Evolutionary conservation across 2,797 vertebrate species (phyloP).

Genomic region (Meriones psammophilus): DNA sequence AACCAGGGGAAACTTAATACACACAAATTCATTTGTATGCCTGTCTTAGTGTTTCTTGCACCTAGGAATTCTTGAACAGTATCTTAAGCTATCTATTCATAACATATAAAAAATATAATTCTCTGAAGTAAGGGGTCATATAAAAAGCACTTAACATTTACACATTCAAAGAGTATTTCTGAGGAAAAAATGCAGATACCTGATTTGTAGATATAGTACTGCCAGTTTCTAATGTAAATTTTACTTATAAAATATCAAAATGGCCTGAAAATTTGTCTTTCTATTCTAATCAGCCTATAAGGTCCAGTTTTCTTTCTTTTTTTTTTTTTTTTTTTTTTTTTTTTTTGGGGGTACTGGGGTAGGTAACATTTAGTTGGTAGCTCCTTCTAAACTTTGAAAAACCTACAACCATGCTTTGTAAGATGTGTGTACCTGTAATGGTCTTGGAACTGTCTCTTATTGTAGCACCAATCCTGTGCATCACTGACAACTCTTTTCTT

Average conservation of each 20-base stretch:
- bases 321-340: neutral
- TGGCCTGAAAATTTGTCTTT: constrained; percentile 53
- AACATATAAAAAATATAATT: constrained; percentile 48
- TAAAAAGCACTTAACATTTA: constrained; percentile 51
- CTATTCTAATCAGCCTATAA: constrained; percentile 21
- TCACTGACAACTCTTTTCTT: constrained; percentile 95
- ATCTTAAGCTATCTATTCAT: constrained; percentile 56
- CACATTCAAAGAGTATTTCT: constrained; percentile 60
- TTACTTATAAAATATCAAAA: constrained; percentile 69
- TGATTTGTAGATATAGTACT: constrained; percentile 54
- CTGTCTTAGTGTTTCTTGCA: constrained; percentile 62
- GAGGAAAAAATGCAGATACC: constrained; percentile 5
- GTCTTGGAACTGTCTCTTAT: constrained; percentile 90
- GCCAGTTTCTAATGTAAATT: constrained; percentile 58
- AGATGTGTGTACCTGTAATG: constrained; percentile 86
- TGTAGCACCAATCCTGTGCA: constrained; percentile 89
- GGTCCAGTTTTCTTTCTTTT: constrained; percentile 54
- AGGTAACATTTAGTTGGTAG: constrained; percentile 37
- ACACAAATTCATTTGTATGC: constrained; percentile 50
- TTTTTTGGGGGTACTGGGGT: neutral
- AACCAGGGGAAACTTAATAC: constrained; percentile 53
- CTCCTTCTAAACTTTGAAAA: constrained; percentile 59
- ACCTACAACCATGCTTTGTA: constrained; percentile 42
- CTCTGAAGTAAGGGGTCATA: constrained; percentile 43
- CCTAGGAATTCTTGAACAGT: constrained; percentile 30